Evolutionary conservation across 2,888 invertebrate species (phyloP), one percentile per base, ranked within the genome.

Genomic region (Bombyx huttoni): DNA sequence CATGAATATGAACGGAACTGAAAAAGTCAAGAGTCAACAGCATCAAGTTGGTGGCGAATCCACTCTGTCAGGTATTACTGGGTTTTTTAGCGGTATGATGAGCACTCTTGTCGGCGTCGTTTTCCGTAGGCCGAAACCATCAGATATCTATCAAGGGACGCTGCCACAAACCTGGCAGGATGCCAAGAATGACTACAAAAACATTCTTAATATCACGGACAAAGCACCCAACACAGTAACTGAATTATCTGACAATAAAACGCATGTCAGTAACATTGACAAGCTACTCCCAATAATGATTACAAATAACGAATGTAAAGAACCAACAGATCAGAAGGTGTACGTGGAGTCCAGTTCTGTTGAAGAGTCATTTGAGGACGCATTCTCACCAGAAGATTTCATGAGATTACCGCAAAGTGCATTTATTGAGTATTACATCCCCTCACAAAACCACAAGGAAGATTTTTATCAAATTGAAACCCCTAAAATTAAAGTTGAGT

Each of bases 341-440:
- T 80, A 80, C 56, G 70, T 79, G n/a, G 80, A 85, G 49, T 59
- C 78, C 0, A 60, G 66, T 34, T 75, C 75, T 0, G 67, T 78
- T 0, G 77, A 78, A 57, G 83, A 86, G 13, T 63, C 63, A 46
- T 84, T 78, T 56, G 81, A 81, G 68, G 85, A 85, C 70, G 83
- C 84, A 7, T 77, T 83, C 49, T 59, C 72, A 0, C 69, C 76
- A 0, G 84, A 86, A 58, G 78, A 81, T 62, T 75, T 80, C 56
- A 65, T 72, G 46, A 66, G 57, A n/a, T 58, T 78, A 13, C 59
- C 77, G 0, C 71, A 71, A 50, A 63, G 73, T 8, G 60, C 69
- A 0, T 67, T 59, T 51, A 59, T 81, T 35, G 68, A 82, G 54
- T 80, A 65, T 54, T 65, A 64, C 34, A 73, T 71, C 49, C 74